Conservation (phyloP, 1,140 invertebrate genomes). For the Cyphomyrmex costatus region DNA sequence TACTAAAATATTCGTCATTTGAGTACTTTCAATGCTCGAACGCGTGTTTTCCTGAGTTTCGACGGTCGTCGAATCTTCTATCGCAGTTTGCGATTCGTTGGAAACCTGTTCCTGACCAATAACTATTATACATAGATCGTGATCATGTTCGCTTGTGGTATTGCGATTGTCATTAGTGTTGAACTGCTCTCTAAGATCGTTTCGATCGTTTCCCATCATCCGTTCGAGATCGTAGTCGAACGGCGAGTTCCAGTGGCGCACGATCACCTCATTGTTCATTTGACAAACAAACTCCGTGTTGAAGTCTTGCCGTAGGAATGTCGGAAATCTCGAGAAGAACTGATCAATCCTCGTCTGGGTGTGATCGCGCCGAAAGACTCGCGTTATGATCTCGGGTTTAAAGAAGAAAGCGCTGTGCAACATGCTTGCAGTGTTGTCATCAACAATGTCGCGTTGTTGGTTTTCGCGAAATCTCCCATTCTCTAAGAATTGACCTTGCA, state of each 20-base stretch:
- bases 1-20: background rate
- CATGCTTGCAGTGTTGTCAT: conserved; percentile 3
- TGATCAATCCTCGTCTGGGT: conserved; percentile 1
- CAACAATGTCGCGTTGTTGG: conserved; percentile 62
- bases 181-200: background rate
- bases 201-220: background rate
- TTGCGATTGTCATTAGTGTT: background rate
- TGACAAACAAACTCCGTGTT: conserved; percentile 14
- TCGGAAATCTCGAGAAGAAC: background rate
- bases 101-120: background rate
- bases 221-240: background rate
- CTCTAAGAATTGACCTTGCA: background rate
- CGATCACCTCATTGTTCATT: background rate
- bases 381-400: conserved; percentile 20
- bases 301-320: background rate
- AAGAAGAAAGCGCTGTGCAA: conserved; percentile 64
- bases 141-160: background rate
- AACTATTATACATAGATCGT: conserved; percentile 24
- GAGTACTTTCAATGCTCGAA: background rate
- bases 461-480: background rate
- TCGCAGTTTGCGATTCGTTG: conserved; percentile 5
- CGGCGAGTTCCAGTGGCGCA: background rate
- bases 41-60: background rate
- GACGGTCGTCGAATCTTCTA: background rate
- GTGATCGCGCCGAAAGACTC: conserved; percentile 9